Base-by-base conservation (phyloP, 1,140 invertebrate genomes). In the Lepidurus arcticus region DNA sequence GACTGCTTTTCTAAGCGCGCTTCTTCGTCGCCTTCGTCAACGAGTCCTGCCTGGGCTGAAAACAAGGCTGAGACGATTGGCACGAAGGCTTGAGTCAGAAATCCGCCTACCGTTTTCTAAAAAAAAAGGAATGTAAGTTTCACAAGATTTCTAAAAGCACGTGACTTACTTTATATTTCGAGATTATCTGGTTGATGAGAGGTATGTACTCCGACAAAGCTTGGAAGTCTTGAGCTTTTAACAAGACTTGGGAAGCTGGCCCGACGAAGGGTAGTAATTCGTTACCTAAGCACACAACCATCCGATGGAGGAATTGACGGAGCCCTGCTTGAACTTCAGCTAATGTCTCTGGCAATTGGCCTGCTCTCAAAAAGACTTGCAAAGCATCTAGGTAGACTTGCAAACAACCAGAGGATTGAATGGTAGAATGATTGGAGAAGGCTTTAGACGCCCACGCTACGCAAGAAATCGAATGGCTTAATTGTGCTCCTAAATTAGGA, bases 211-310 rank as follows among this genome's bases (percentile, higher is more conserved):
- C 89, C 78, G 88, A 86, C 26, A 90, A 83, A 78, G 86, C 85
- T 44, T 83, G 84, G 7, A 85, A 84, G 81, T 88, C 86, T 13
- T 86, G 84, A 53, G 85, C 82, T 78, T 86, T 87, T 8, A 90
- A 82, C 44, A 43, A 90, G 83, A 76, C 83, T 80, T 88, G 85
- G 34, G 89, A 85, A 6, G 87, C 86, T 4, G 84, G 43, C 7
- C 88, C 88, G 53, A 90, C 84, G 79, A 87, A 87, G 0, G 88
- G 88, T n/a, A 90, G 80, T 13, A 90, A 83, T 81, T 89, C 88
- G 43, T 84, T 85, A 80, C 88, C 88, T 74, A 90, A 80, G 82
- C 89, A 90, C 24, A 90, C 88, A 8, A 90, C 87, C 85, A 90
- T 87, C 26, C 89, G 84, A 81, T 90, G 89, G 75, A 90, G 82